Evolutionary conservation across 2,113 vertebrate genomes (phyloP).

Genomic region (Saguinus midas): DNA sequence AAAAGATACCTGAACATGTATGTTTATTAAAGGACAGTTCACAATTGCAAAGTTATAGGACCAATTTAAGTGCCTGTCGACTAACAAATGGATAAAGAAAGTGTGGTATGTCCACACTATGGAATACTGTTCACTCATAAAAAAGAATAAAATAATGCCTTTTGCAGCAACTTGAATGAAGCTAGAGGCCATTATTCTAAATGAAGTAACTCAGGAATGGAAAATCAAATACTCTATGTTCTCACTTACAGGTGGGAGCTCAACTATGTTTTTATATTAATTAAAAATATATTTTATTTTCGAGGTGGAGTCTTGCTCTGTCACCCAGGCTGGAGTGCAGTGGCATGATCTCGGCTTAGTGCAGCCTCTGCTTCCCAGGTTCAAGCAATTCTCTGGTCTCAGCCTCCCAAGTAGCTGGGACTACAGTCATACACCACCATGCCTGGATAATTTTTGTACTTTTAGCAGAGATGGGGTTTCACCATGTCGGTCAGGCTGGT

Average conservation of each 20-base stretch:
- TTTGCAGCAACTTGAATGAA: neutral
- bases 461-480: no score
- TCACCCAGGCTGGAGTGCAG: no score
- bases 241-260: neutral
- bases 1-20: neutral
- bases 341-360: no score
- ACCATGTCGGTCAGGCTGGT: no score
- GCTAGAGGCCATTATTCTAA: neutral
- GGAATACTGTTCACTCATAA: neutral
- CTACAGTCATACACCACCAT: no score
- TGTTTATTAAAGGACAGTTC: neutral
- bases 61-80: neutral
- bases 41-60: neutral
- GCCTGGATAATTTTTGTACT: no score
- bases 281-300: no score
- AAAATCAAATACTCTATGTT: neutral
- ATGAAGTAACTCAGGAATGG: neutral
- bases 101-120: neutral
- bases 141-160: neutral
- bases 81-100: neutral
- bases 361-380: no score
- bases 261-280: no score
- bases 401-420: no score
- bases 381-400: no score
- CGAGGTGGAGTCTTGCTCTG: no score